Conservation (phyloP, 1,140 invertebrate species). For the Cydia splendana region DNA sequence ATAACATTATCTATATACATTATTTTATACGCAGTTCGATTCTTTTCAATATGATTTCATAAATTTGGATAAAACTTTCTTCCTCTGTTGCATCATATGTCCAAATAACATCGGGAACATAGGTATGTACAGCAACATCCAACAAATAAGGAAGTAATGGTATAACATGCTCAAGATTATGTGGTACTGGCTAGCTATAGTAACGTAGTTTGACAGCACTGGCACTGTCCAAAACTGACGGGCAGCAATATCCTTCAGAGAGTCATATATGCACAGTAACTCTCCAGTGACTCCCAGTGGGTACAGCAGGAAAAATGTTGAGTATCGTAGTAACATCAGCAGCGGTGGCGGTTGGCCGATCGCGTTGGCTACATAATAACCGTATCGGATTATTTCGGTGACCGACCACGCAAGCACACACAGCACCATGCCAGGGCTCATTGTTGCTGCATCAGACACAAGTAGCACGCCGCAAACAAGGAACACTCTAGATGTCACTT, state of each 20-base stretch:
- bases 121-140: slow-evolving; percentile 91
- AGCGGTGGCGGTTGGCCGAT: slow-evolving; percentile 85
- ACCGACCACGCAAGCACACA: slow-evolving; percentile 91
- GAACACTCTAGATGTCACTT: slow-evolving; percentile 92
- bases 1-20: not conserved
- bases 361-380: slow-evolving; percentile 91
- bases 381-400: slow-evolving; percentile 94
- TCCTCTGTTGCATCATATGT: slow-evolving; percentile 90
- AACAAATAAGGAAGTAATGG: slow-evolving; percentile 84
- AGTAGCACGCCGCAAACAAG: slow-evolving; percentile 89
- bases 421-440: slow-evolving; percentile 84
- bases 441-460: slow-evolving; percentile 81
- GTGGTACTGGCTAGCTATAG: slow-evolving; percentile 86
- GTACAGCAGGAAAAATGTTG: slow-evolving; percentile 93
- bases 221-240: slow-evolving; percentile 84
- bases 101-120: slow-evolving; percentile 88
- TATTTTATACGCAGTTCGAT: not conserved
- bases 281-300: slow-evolving; percentile 95
- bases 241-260: slow-evolving; percentile 82
- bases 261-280: slow-evolving; percentile 87
- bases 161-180: slow-evolving; percentile 87
- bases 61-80: slow-evolving; percentile 82
- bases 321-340: slow-evolving; percentile 86
- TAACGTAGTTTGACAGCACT: slow-evolving; percentile 84
- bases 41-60: not conserved